phyloP scores from a whole-genome alignment of 2,888 invertebrate genomes.

The Patella pellucida region DNA sequence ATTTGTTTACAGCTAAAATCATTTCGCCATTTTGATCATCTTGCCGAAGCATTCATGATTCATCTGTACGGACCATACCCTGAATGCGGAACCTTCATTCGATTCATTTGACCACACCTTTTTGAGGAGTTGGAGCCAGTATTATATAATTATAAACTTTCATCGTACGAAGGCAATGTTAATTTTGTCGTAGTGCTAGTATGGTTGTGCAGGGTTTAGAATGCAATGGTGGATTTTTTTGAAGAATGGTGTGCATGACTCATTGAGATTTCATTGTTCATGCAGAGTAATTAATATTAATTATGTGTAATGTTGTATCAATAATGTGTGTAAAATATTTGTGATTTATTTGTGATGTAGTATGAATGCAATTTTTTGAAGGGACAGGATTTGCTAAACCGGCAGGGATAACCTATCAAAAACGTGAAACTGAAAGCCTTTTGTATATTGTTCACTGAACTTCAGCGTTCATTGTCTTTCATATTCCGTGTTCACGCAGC shows the following conservation, averaged over 20 bases:
- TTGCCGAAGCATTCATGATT: slow-evolving; percentile 3
- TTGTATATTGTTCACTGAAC: slow-evolving; percentile 11
- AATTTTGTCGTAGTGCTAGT: slow-evolving; percentile 10
- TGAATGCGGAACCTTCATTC: slow-evolving; percentile 6
- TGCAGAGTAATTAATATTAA: background rate
- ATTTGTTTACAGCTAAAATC: slow-evolving; percentile 41
- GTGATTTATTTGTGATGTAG: slow-evolving; percentile 11
- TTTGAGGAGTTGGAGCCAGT: slow-evolving; percentile 7
- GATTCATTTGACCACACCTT: slow-evolving; percentile 1
- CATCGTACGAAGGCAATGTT: slow-evolving; percentile 9
- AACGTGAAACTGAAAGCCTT: background rate
- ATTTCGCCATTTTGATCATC: slow-evolving; percentile 11
- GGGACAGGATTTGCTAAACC: slow-evolving; percentile 1
- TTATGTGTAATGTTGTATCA: slow-evolving; percentile 4
- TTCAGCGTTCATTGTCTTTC: slow-evolving; percentile 23
- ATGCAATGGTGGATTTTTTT: slow-evolving; percentile 5
- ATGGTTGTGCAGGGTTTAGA: slow-evolving; percentile 10
- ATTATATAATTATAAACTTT: background rate
- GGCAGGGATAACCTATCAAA: slow-evolving; percentile 13
- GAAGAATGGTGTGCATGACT: slow-evolving; percentile 10
- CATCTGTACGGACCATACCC: slow-evolving; percentile 12
- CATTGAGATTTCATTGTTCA: too few relatives aligned
- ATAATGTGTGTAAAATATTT: slow-evolving; percentile 11
- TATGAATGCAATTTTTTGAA: slow-evolving; percentile 2
- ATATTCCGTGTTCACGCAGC: slow-evolving; percentile 22